These are phyloP conservation scores for Drosophila quinaria DNA, from an alignment of 2,888 invertebrate species.

Conservation along the genomic window DNA sequence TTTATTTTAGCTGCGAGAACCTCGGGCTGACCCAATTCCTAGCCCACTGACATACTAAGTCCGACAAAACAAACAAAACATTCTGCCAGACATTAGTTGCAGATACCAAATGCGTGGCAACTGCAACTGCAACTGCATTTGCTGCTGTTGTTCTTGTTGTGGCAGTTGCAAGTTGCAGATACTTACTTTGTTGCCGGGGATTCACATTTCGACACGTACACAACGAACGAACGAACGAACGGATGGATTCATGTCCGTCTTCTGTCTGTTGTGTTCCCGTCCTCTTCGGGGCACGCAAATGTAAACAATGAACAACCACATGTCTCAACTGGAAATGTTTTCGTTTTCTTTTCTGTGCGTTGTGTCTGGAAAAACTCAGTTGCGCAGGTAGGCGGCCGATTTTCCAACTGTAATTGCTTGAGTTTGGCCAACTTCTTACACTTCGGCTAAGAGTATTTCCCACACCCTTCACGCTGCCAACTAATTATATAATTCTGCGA, in stretches of 20 bases:
- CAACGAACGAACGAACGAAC: slow-evolving; percentile 25
- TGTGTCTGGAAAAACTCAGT: slow-evolving; percentile 47
- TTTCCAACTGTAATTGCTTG: slow-evolving; percentile 54
- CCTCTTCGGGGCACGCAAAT: slow-evolving; percentile 48
- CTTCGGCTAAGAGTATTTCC: slow-evolving; percentile 6
- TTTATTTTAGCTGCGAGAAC: slow-evolving; percentile 57
- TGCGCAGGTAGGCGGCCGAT: slow-evolving; percentile 42
- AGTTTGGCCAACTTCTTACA: slow-evolving; percentile 48
- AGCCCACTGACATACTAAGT: slow-evolving; percentile 52
- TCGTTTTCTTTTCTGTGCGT: background rate
- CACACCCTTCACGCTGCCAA: slow-evolving; percentile 10
- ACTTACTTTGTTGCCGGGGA: slow-evolving; percentile 47
- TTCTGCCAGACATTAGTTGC: slow-evolving; percentile 46
- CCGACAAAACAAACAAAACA: slow-evolving; percentile 28
- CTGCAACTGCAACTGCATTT: slow-evolving; percentile 12
- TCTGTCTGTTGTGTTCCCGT: slow-evolving; percentile 25
- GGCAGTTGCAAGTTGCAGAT: slow-evolving; percentile 47
- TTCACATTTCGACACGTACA: slow-evolving; percentile 74
- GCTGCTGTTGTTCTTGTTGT: slow-evolving; percentile 30
- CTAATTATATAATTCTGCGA: slow-evolving; percentile 34
- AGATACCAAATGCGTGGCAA: slow-evolving; percentile 35
- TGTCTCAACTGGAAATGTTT: slow-evolving; percentile 25
- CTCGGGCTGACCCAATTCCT: slow-evolving; percentile 62
- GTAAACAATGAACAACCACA: slow-evolving; percentile 54
- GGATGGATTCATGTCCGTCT: slow-evolving; percentile 32